These are phyloP conservation scores for Nebria ingens DNA, from an alignment of 1,140 invertebrate species.

Conservation along the genomic window DNA sequence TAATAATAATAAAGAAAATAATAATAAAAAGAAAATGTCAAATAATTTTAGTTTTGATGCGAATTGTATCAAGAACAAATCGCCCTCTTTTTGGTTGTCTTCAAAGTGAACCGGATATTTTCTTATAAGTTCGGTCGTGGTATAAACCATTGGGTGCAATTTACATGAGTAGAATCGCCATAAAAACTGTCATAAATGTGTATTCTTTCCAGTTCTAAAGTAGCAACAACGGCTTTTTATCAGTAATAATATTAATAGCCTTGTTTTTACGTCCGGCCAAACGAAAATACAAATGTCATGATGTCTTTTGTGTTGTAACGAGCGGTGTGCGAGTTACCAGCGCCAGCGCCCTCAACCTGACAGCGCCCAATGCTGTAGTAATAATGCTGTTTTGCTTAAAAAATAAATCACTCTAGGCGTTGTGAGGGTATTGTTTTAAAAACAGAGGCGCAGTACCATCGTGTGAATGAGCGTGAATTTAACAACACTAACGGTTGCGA, in stretches of 20 bases:
- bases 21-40: too few relatives aligned
- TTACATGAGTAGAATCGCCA: too few relatives aligned
- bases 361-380: background rate
- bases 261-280: background rate
- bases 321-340: background rate
- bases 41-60: too few relatives aligned
- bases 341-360: background rate
- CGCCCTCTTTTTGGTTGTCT: too few relatives aligned
- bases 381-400: background rate
- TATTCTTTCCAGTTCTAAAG: background rate
- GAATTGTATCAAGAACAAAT: too few relatives aligned
- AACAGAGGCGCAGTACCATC: background rate
- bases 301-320: background rate
- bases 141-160: too few relatives aligned
- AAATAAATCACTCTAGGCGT: background rate
- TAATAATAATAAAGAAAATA: too few relatives aligned
- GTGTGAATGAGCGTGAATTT: conserved; percentile 2
- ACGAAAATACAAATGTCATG: background rate
- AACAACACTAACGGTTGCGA: too few relatives aligned
- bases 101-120: too few relatives aligned
- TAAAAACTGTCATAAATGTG: too few relatives aligned
- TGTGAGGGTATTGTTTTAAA: conserved; percentile 8
- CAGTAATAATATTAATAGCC: background rate
- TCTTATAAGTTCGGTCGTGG: too few relatives aligned
- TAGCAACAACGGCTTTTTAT: background rate